Conservation (phyloP, 2,797 vertebrate species). For the Ptychadena robeensis region DNA sequence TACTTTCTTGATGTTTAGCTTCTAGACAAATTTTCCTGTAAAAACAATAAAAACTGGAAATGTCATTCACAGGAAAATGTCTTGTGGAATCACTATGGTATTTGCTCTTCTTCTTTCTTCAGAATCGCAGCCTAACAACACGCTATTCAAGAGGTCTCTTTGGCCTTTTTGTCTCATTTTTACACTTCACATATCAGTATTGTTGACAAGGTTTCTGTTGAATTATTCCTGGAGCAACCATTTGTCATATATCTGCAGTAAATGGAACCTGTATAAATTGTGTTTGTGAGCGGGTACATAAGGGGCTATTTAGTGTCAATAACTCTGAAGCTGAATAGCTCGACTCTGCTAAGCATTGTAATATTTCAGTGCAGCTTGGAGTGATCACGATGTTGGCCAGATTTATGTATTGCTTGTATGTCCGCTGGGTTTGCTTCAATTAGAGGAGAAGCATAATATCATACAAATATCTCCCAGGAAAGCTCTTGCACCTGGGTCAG, state of each 20-base stretch:
- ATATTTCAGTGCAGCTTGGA: not conserved
- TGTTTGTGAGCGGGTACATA: not conserved
- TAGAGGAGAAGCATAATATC: not conserved
- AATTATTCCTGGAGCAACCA: conserved; percentile 11
- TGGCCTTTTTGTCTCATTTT: conserved; percentile 14
- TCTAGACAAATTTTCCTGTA: too few species aligned
- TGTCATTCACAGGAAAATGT: too few species aligned
- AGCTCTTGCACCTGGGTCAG: not conserved
- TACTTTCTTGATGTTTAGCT: too few species aligned
- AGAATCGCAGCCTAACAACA: not conserved
- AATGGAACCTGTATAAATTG: conserved; percentile 15
- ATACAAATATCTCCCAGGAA: not conserved
- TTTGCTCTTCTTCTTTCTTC: not conserved
- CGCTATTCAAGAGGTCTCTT: conserved; percentile 1
- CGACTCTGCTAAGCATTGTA: conserved; percentile 6
- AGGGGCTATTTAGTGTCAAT: conserved; percentile 14
- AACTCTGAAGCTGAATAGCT: conserved; percentile 8
- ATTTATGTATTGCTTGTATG: not conserved
- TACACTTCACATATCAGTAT: conserved; percentile 3
- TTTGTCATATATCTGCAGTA: conserved; percentile 35
- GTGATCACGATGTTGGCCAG: not conserved
- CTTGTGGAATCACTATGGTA: not conserved
- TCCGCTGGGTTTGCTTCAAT: not conserved
- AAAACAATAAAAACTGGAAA: too few species aligned
- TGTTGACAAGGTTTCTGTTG: conserved; percentile 16